Evolutionary conservation across 2,888 invertebrate genomes (phyloP).

Genomic region (Alcis repandata): DNA sequence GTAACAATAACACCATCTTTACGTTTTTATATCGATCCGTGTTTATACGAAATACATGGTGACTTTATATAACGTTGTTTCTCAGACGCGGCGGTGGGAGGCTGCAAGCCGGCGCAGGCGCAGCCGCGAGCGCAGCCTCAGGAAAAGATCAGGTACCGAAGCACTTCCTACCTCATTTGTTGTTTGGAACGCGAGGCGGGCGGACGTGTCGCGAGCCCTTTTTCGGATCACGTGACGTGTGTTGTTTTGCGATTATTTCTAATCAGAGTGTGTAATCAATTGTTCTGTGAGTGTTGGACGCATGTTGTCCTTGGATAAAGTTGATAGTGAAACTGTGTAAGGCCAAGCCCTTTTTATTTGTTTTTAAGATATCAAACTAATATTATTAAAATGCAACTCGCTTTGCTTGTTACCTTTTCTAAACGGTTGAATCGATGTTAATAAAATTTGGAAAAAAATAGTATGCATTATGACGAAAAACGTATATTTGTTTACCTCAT

Average conservation of each 20-base stretch:
- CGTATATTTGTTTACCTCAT: too few species aligned
- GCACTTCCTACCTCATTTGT: constrained; percentile 76
- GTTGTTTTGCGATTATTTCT: constrained; percentile 19
- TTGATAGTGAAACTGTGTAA: constrained; percentile 46
- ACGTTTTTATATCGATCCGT: constrained; percentile 15
- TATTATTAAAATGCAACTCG: too few species aligned
- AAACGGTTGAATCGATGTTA: background rate
- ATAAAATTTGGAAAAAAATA: background rate
- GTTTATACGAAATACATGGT: constrained; percentile 55
- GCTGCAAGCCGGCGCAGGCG: constrained; percentile 74
- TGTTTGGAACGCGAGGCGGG: constrained; percentile 57
- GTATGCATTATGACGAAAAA: background rate
- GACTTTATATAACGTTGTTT: constrained; percentile 73
- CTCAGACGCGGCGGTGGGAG: constrained; percentile 78
- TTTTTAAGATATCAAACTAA: background rate
- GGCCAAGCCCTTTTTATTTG: constrained; percentile 16
- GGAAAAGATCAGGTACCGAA: constrained; percentile 79
- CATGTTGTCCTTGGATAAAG: constrained; percentile 43
- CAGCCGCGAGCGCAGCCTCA: constrained; percentile 70
- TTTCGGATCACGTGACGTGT: constrained; percentile 41
- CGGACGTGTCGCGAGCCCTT: constrained; percentile 59
- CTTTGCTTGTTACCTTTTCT: background rate
- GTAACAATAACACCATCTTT: constrained; percentile 12
- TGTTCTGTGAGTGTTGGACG: constrained; percentile 42
- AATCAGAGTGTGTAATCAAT: constrained; percentile 11